These are phyloP conservation scores for Temnopleurus reevesii DNA, from an alignment of 53 echinoderm and acorn worm genomes.

Conservation along the genomic window DNA sequence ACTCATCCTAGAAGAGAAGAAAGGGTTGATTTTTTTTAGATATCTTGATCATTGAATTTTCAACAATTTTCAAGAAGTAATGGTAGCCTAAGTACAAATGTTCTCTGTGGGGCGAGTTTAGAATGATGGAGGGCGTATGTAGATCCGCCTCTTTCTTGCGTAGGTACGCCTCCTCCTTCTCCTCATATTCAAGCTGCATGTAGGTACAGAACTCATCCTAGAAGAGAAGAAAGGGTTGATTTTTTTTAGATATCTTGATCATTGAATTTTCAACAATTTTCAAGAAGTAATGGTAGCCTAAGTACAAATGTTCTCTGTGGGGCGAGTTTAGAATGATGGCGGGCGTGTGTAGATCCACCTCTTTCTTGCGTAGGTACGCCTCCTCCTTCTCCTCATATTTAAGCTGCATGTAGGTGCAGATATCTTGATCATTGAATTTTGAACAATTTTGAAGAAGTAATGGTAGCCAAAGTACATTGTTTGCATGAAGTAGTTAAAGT, in stretches of 20 bases:
- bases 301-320: conserved; percentile 86
- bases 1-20: conserved; percentile 76
- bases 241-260: no score
- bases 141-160: conserved; percentile 94
- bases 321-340: conserved; percentile 79
- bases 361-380: conserved; percentile 91
- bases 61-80: no score
- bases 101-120: conserved; percentile 87
- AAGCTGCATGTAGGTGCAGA: conserved; percentile 99
- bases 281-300: no score
- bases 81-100: conserved; percentile 67
- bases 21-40: background rate
- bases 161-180: conserved; percentile 95
- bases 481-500: no score
- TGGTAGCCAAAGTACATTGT: no score
- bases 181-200: conserved; percentile 99
- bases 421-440: no score
- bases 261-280: no score
- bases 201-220: conserved; percentile 99
- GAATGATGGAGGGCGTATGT: conserved; percentile 80
- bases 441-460: no score
- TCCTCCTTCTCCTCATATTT: conserved; percentile 99
- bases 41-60: no score
- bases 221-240: background rate
- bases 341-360: conserved; percentile 90